Conservation (phyloP, 2,113 vertebrate species). For the Chaenocephalus aceratus region DNA sequence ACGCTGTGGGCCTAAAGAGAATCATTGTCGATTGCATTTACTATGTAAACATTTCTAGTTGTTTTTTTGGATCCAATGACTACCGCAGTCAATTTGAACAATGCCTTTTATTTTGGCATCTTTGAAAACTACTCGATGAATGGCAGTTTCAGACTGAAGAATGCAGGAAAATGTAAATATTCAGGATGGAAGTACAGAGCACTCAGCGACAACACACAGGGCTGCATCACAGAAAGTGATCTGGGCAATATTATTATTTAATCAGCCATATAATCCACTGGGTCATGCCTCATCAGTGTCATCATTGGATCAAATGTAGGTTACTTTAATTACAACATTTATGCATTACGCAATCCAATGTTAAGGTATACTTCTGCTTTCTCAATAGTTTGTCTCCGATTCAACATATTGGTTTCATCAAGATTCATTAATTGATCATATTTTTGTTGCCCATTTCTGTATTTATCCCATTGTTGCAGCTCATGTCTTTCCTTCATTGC, state of each 20-base stretch:
- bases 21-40: too few species aligned
- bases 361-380: not conserved
- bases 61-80: conserved; percentile 33
- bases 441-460: not conserved
- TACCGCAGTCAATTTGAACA: conserved; percentile 48
- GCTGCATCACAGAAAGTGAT: not conserved
- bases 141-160: conserved; percentile 67
- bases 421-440: not conserved
- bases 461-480: not conserved
- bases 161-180: conserved; percentile 38
- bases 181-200: conserved; percentile 27
- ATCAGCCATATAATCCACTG: not conserved
- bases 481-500: not conserved
- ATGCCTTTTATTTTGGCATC: conserved; percentile 75
- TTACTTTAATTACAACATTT: not conserved
- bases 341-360: not conserved
- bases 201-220: conserved; percentile 3
- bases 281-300: not conserved
- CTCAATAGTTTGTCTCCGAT: not conserved
- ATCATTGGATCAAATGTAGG: not conserved
- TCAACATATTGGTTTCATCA: not conserved
- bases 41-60: not conserved
- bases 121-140: conserved; percentile 68
- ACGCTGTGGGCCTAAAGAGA: too few species aligned
- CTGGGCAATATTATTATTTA: not conserved